Evolutionary conservation across 2,888 invertebrate genomes (phyloP), one percentile per base, ranked within the genome.

Genomic region (Melinaea marsaeus): DNA sequence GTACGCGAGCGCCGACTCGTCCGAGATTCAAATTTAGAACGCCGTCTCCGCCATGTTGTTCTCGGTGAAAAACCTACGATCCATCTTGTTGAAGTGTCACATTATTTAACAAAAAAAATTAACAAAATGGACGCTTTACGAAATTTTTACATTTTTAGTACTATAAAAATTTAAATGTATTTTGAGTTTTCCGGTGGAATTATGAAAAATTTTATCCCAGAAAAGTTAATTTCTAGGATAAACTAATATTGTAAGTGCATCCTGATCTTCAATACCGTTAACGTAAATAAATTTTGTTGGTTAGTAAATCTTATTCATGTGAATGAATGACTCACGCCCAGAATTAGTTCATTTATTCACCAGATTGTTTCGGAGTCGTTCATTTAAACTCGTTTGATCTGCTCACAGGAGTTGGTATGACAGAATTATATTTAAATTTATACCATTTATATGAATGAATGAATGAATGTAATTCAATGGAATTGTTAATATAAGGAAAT

Each of bases 1-100:
- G 90, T 90, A 88, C 88, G 86, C 88, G 87, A 89, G 90, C 90
- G 88, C 89, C 90, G 89, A 90, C 90, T 89, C 90, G 90, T 87
- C 90, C 90, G 90, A 89, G 90, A 88, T 90, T 88, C 90, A 89
- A 90, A 90, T 85, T 87, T 90, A 90, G 90, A 90, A 88, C 87
- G 79, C 85, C 87, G 86, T 86, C 89, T 85, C 89, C 90, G 90
- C 90, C 90, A 90, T 90, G 90, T 90, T 90, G 90, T 84, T 88
- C 84, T 86, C 83, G 74, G 86, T 86, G 89, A 86, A 89, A 90
- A 90, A 88, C 84, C 87, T 86, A 88, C 85, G 81, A 87, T 81
- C 85, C 82, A 84, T 84, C 80, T 81, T 77, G 77, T 80, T 79
- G 78, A 81, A 81, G 78, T 84, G 84, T 82, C 81, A 79, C 79